Evolutionary conservation across 2,888 invertebrate species (phyloP), one percentile per base, ranked within the genome.

Genomic region (Philereme vetulata): DNA sequence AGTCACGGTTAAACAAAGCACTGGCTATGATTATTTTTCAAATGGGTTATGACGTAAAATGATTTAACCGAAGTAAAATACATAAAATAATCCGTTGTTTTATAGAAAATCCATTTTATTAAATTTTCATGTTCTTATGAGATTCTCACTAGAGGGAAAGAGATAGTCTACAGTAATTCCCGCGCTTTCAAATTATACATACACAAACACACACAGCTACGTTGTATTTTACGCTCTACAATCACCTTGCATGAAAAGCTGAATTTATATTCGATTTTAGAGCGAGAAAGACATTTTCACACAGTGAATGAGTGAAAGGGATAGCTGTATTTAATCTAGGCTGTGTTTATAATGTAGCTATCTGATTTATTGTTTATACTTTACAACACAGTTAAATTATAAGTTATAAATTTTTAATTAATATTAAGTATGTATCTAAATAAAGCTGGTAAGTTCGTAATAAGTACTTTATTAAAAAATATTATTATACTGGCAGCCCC

Each of bases 121-220:
- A 34, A 11, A 40, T 56, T 53, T 35, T 45, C 58, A 48, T 33
- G 38, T 57, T 43, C 7, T 32, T 10, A 59, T 44, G 54, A 51
- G 43, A 52, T 49, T 47, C 9, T 5, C 8, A 54, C 52, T 11
- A 49, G 66, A 54, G 66, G 40, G 63, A 60, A 60, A 64, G 68
- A 67, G 70, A 67, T 35, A 54, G 66, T 4, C 33, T 45, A 54
- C 11, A 43, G 43, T 21, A 4, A 40, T 67, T 62, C 62, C 62
- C 65, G 67, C 65, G 59, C 57, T 53, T 49, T 52, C 11, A 2
- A 45, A 34, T n/a, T 8, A 36, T 36, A 36, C 3, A 5, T 36
- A 36, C 36, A 36, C 8, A 36, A 1, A 36, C 8, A 36, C 21
- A 21, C 38, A 8, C 38, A 38, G 38, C 0, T 38, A 6, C 38